A percentile compares a stretch with the other conserved stretches of the same genome.
Evolutionary conservation across 2,797 vertebrate species (phyloP).

Genomic region (Hylomyscus alleni): DNA sequence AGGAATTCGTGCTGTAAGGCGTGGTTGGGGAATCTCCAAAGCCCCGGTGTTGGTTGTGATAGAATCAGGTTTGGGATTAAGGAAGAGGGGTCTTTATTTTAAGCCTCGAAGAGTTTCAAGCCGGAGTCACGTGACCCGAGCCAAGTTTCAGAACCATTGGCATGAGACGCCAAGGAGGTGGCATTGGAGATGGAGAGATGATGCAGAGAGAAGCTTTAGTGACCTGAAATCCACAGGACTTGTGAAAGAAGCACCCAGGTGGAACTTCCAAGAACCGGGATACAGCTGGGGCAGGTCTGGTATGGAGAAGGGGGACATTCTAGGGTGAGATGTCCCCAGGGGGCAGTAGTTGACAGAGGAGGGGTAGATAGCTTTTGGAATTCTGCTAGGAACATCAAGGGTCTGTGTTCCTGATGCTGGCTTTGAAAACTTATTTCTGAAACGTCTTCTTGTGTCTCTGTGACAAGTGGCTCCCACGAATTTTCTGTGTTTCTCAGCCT

Average conservation of each 20-base stretch:
- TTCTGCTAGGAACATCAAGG: background rate
- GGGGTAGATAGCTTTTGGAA: background rate
- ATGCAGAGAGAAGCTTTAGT: background rate
- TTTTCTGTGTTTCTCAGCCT: background rate
- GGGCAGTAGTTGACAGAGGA: background rate
- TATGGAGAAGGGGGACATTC: background rate
- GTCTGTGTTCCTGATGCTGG: background rate
- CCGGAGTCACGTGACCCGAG: background rate
- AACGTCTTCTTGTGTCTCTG: background rate
- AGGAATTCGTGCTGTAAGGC: background rate
- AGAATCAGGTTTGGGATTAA: background rate
- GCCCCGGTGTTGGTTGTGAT: background rate
- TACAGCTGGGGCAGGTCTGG: background rate
- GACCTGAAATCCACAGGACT: background rate
- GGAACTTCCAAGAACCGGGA: background rate
- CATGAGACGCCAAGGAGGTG: accelerated
- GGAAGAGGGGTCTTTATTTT: background rate
- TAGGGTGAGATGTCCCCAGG: background rate
- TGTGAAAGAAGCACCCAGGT: background rate
- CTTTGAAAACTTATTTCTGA: conserved; percentile 21
- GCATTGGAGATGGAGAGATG: background rate
- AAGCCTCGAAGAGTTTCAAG: conserved; percentile 44
- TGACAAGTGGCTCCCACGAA: background rate
- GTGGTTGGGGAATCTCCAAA: background rate
- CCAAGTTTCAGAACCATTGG: conserved; percentile 18